Percentiles rank a stretch among this genome's conserved stretches.
phyloP scores from a whole-genome alignment of 2,888 invertebrate species.

The Calliopum simillimum region DNA sequence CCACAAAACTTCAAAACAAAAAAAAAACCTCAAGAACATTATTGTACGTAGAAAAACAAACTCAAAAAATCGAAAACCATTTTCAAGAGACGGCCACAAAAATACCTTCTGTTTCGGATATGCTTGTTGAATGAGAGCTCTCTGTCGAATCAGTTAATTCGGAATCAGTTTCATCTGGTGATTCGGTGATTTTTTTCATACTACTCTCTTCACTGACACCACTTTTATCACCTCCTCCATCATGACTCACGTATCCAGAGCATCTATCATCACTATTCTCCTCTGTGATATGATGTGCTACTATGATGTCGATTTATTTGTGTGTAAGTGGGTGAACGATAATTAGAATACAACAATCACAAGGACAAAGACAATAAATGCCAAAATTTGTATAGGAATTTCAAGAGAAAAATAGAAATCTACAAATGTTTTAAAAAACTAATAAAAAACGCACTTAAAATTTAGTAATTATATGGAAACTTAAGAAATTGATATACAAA shows the following conservation, averaged over 20 bases:
- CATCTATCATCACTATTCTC: slow-evolving; percentile 23
- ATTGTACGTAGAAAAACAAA: slow-evolving; percentile 34
- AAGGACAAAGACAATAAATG: slow-evolving; percentile 35
- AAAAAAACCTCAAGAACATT: slow-evolving; percentile 28
- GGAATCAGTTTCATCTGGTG: slow-evolving; percentile 70
- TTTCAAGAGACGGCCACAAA: slow-evolving; percentile 38
- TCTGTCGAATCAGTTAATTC: slow-evolving; percentile 68
- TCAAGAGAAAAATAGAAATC: slow-evolving; percentile 21
- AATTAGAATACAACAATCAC: slow-evolving; percentile 47
- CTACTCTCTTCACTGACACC: slow-evolving; percentile 34
- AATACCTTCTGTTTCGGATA: slow-evolving; percentile 62
- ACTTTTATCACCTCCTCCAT: slow-evolving; percentile 37
- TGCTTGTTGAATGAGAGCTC: slow-evolving; percentile 67
- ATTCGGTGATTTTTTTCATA: slow-evolving; percentile 55
- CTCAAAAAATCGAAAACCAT: slow-evolving; percentile 31
- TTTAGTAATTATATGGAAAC: too few species aligned
- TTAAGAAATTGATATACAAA: too few species aligned
- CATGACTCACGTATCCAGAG: slow-evolving; percentile 33
- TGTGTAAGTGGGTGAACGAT: slow-evolving; percentile 46
- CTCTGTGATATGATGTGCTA: slow-evolving; percentile 42
- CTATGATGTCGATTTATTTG: slow-evolving; percentile 45
- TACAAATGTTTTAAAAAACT: neutral
- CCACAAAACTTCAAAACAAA: slow-evolving; percentile 12
- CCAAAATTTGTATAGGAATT: slow-evolving; percentile 34
- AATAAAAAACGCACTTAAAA: too few species aligned